Percentiles rank a stretch among this genome's conserved stretches.
Evolutionary conservation across 2,797 vertebrate species (phyloP).

Genomic region (Gallinago solitaria): DNA sequence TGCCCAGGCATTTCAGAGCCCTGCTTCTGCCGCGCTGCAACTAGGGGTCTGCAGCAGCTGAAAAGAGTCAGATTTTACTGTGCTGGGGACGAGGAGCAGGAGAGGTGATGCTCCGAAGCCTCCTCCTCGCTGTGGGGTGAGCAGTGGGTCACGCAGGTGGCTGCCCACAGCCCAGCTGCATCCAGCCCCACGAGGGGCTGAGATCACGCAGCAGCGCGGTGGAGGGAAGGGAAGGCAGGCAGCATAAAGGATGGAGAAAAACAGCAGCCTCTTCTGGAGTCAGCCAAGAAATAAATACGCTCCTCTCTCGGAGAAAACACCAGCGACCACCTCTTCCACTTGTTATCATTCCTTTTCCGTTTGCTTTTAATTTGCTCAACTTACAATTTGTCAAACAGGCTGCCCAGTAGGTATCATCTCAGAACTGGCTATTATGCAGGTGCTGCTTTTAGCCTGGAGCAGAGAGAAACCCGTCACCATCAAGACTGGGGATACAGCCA

Average conservation of each 20-base stretch:
- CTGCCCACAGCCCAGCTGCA: rapidly evolving
- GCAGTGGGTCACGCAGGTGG: not conserved
- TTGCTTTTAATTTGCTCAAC: conserved; percentile 6
- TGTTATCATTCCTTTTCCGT: not conserved
- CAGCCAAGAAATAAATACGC: not conserved
- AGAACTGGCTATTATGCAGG: not conserved
- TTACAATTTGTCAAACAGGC: not conserved
- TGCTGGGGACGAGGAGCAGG: not conserved
- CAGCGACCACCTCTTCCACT: not conserved
- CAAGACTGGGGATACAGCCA: not conserved
- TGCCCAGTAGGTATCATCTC: not conserved
- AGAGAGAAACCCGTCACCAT: not conserved
- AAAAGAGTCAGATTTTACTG: not conserved
- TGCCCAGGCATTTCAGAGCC: not conserved
- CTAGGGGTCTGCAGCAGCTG: rapidly evolving
- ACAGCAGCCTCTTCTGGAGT: not conserved
- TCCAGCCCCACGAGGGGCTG: not conserved
- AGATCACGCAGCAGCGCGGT: not conserved
- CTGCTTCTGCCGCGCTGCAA: rapidly evolving
- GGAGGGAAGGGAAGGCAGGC: not conserved
- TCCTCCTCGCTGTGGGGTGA: rapidly evolving
- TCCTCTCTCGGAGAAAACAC: not conserved
- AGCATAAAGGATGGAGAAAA: not conserved
- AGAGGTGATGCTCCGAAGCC: not conserved
- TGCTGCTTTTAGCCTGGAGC: not conserved